Percentiles rank a stretch among this genome's conserved stretches.
Conservation (phyloP, 2,797 vertebrate genomes). For the Leptoclinus maculatus region DNA sequence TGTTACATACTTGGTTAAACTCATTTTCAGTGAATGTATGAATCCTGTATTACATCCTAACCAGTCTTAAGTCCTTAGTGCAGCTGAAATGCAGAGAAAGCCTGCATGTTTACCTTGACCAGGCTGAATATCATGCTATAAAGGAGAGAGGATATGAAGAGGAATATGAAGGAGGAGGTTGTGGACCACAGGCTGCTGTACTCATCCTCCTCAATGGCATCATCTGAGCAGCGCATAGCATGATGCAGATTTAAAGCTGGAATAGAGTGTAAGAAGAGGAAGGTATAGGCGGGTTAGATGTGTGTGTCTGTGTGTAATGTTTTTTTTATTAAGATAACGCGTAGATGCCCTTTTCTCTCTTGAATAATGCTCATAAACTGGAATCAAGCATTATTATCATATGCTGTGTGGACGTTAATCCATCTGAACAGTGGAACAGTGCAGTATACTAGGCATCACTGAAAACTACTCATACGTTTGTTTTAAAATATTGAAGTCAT, state of each 20-base stretch:
- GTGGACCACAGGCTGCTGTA: slow-evolving; percentile 73
- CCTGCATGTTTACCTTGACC: slow-evolving; percentile 64
- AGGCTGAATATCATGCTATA: slow-evolving; percentile 67
- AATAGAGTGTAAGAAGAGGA: background rate
- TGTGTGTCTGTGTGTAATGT: background rate
- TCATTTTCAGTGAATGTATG: background rate
- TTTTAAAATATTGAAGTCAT: slow-evolving; percentile 1
- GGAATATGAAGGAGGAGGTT: slow-evolving; percentile 67
- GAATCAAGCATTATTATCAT: background rate
- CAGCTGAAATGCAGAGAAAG: background rate
- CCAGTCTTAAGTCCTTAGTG: background rate
- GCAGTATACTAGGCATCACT: background rate
- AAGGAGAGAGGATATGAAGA: slow-evolving; percentile 70
- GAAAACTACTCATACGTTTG: background rate
- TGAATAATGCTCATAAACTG: background rate
- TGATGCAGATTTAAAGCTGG: background rate
- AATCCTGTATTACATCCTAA: background rate
- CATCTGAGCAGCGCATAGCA: slow-evolving; percentile 15
- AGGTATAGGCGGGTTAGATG: slow-evolving; percentile 24
- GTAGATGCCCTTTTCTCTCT: background rate
- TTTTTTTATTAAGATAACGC: background rate
- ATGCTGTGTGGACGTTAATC: background rate
- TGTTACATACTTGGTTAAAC: background rate
- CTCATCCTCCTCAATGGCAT: slow-evolving; percentile 56
- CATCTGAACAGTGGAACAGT: background rate